Conservation (phyloP, 2,888 invertebrate genomes). For the Ptychoptera contaminata region DNA sequence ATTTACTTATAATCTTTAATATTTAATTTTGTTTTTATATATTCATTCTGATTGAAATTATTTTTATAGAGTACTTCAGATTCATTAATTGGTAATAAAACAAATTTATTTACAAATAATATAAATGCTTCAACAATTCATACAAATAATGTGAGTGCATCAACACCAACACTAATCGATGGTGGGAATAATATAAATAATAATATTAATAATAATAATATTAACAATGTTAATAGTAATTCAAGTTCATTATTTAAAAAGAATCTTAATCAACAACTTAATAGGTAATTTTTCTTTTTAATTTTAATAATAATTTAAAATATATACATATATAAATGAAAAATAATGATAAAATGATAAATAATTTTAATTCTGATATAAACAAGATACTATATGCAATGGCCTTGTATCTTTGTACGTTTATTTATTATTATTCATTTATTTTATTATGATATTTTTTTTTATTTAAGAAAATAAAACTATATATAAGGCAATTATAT, state of each 20-base stretch:
- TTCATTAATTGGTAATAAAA: conserved; percentile 34
- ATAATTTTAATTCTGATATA: too few relatives aligned
- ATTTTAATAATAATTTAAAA: too few relatives aligned
- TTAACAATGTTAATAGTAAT: background rate
- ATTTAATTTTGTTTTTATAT: conserved; percentile 3
- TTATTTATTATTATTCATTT: too few relatives aligned
- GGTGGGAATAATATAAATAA: conserved; percentile 17
- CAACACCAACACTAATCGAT: conserved; percentile 25
- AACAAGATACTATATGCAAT: too few relatives aligned
- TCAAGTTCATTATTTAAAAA: conserved; percentile 1
- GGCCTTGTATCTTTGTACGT: too few relatives aligned
- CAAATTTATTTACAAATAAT: conserved; percentile 27
- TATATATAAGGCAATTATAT: too few relatives aligned
- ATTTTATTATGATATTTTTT: too few relatives aligned
- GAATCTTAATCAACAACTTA: background rate
- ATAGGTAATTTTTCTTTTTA: background rate
- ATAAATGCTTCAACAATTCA: conserved; percentile 17
- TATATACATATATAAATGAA: too few relatives aligned
- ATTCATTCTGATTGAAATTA: conserved; percentile 6
- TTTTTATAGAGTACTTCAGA: conserved; percentile 42
- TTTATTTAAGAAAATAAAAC: too few relatives aligned
- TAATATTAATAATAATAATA: too few relatives aligned
- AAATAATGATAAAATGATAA: too few relatives aligned
- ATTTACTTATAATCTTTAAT: too few relatives aligned
- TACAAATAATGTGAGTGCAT: conserved; percentile 17